Base-by-base conservation (phyloP, 2,888 invertebrate genomes). In the Amitus sp. region DNA sequence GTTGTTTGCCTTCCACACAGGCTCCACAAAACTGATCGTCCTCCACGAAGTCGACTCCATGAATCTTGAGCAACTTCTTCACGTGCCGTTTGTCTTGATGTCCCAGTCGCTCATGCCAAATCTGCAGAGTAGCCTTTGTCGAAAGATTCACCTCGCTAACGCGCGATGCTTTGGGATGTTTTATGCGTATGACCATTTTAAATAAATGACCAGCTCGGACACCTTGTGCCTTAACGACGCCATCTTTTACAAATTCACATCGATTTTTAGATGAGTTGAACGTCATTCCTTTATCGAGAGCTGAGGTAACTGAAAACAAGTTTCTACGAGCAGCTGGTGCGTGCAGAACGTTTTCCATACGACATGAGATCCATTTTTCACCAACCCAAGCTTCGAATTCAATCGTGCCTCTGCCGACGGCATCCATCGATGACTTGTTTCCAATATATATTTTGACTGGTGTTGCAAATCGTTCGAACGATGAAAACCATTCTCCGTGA, bases 61-160 rank as follows among this genome's bases (percentile, higher is more conserved):
- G 53, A 15, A 73, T 7, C n/a, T 43, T 54, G 7, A 74, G 48
- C 27, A 77, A 56, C 12, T 48, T 52, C 62, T 65, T 67, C 5
- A 76, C 70, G 54, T 77, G 67, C 4, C 63, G 61, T 53, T 75
- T 77, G 54, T 73, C 70, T 58, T 75, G 76, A 57, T 76, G 77
- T n/a, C 71, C 74, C 66, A 75, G 71, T 34, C 72, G 68, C 58
- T 74, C 71, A 55, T 73, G 72, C 61, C 73, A 76, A 1, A 73
- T 47, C 47, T 75, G 72, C 48, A 73, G 49, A 49, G 40, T 42
- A 10, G 51, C 34, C 15, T 34, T 59, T 2, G 47, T 45, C 15
- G 47, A 23, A n/a, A 50, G 23, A 42, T 60, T 64, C 2, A 27
- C 47, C 39, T 60, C 56, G 37, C 30, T 43, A 17, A 19, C 10